Base-by-base conservation (phyloP, 2,113 vertebrate species). In the Plecotus auritus region DNA sequence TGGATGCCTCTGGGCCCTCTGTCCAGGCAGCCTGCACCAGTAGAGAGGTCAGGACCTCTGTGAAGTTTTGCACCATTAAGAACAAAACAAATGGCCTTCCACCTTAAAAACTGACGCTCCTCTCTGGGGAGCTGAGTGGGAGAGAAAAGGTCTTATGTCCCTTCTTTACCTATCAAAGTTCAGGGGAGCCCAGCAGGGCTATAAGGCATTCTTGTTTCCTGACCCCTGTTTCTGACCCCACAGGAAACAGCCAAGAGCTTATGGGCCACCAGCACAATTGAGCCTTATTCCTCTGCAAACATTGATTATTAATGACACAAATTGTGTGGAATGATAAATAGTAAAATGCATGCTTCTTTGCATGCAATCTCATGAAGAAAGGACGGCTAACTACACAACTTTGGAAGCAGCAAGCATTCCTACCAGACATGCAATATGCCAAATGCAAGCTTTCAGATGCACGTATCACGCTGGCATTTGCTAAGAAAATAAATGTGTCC, bases 251-350 rank as follows among this genome's bases (percentile, higher is more conserved):
- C 80, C 90, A 54, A 84, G 45, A 72, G 54, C 76, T 84, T 40
- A 66, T 22, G 17, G 88, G 91, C 85, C 61, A 94, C 93, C 77
- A 80, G 90, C 51, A 96, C 95, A 94, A 92, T 51, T 0, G 6
- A 84, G 78, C 74, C 83, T 91, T 95, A 95, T 78, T 89, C 30
- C 56, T 85, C 59, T 17, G 64, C 69, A 91, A 97, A 90, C 88
- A 80, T 89, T 30, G 61, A 89, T 97, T 94, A 91, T 88, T 86
- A 93, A 90, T 76, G 85, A 95, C 87, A 94, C 88, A 83, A 37
- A 20, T n/a, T 77, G 32, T 6, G 4, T 18, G 45, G 78, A 74
- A 69, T 80, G 94, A 94, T 92, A 83, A 76, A 77, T 45, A 32
- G 83, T 88, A 88, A 94, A 95, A 42, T 47, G 45, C 51, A 82